Base-by-base conservation (phyloP, 2,797 vertebrate genomes). In the Oryzias sinensis region DNA sequence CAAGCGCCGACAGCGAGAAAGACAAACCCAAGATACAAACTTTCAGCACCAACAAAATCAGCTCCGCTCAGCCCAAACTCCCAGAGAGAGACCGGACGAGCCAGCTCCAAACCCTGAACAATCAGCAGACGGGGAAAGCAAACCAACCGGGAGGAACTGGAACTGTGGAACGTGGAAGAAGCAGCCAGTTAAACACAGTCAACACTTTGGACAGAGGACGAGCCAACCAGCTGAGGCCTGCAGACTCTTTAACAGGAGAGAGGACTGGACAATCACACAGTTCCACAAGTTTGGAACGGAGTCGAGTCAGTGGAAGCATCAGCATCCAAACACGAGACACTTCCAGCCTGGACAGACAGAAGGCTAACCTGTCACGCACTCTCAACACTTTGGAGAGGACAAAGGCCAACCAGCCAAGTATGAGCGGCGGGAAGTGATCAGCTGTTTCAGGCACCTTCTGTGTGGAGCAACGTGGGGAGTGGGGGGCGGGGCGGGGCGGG, bases 311-410 rank as follows among this genome's bases (percentile, higher is more conserved):
- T 5, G 83, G 76, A 14, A 79, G 53, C 43, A 1, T 48, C 17
- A 33, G 53, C 5, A 74, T 68, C 62, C 87, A 81, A 57, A 72
- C 80, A 8, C 74, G 86, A 52, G 85, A 86, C 81, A 85, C 85
- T 53, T 83, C 81, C 1, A 89, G 89, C 80, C 80, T 90, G 63
- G 89, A 90, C 81, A 79, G 88, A 56, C 86, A 89, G 73, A 88
- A 87, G 74, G 75, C 59, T 0, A 88, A 82, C 74, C 70, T 84
- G 24, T 61, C 86, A 6, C 79, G 70, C 59, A 45, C 75, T 62
- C 67, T 85, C 65, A 87, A 76, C 78, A 71, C 74, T 79, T 72
- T 87, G 79, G 88, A 90, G 74, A 88, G 85, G 85, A 85, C 86
- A 73, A 82, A 81, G 84, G 70, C 74, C 78, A 86, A 74, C 83